Evolutionary conservation across 2,888 invertebrate genomes (phyloP), one percentile per base, ranked within the genome.

Genomic region (Melinopterus prodromus): DNA sequence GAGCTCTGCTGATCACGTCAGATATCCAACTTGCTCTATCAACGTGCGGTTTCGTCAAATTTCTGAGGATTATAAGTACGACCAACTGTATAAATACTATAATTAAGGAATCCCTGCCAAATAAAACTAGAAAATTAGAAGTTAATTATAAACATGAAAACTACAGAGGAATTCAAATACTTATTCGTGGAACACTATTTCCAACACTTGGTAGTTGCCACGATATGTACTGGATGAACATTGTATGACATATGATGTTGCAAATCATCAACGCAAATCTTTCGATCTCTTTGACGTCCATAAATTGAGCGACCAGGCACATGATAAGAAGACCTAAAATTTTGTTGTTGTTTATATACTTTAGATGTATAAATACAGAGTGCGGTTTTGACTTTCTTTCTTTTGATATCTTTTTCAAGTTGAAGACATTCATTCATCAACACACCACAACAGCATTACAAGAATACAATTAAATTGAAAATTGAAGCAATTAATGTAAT

Each of bases 201-300:
- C 93, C 93, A 85, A 92, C 92, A 80, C 91, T 90, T 2, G 94
- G 94, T 69, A 94, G 87, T 79, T 90, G 89, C 89, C 91, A 92
- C n/a, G 92, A 91, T n/a, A 94, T 88, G 86, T 92, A 91, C 74
- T 92, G 91, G 0, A 93, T 87, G 85, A 92, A 92, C 26, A 91
- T 86, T 80, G 93, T 91, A 85, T 94, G 93, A 14, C 91, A 91
- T 72, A 93, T 90, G 14, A 94, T 89, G 85, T 92, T 93, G 74
- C 93, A 90, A 82, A 91, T 90, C 71, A 91, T 90, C 70, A 94
- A 84, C 53, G 90, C 85, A 37, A 94, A 86, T 81, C 94, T 89
- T 76, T 92, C 92, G 74, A 90, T 88, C 77, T 92, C 91, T 79
- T 90, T 90, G 0, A 93, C 91, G 82, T 92, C 92, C 83, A 94